Evolutionary conservation across 2,797 vertebrate genomes (phyloP).

Genomic region (Chrysolophus pictus): DNA sequence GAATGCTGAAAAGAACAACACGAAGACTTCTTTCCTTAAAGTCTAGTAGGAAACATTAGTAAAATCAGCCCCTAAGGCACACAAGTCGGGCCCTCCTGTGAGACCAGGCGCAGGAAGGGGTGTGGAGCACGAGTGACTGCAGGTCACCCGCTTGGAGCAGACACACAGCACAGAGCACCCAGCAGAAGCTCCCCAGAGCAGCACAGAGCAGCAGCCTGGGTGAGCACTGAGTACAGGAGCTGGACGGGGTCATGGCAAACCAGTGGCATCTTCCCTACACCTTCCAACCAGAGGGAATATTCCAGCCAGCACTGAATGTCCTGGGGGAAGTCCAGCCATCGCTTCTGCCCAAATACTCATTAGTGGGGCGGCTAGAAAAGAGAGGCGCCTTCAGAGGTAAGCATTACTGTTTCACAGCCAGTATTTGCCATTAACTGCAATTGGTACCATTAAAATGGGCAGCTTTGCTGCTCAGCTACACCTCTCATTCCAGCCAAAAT

Average conservation of each 20-base stretch:
- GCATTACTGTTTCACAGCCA: neutral
- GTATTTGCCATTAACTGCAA: neutral
- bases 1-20: neutral
- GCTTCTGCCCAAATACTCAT: neutral
- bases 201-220: neutral
- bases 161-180: neutral
- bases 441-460: neutral
- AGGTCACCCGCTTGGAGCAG: neutral
- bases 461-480: neutral
- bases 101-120: neutral
- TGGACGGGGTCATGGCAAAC: neutral
- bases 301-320: neutral
- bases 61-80: neutral
- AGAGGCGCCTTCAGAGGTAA: neutral
- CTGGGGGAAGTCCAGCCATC: neutral
- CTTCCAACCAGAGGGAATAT: neutral
- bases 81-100: neutral
- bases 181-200: neutral
- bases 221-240: no score
- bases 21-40: neutral
- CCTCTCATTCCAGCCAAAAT: neutral
- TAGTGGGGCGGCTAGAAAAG: neutral
- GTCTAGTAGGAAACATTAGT: neutral
- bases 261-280: neutral
- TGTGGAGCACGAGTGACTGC: rapidly evolving